Percentiles rank a stretch among this genome's conserved stretches.
Evolutionary conservation across 2,113 vertebrate genomes (phyloP).

Genomic region (Egretta garzetta): DNA sequence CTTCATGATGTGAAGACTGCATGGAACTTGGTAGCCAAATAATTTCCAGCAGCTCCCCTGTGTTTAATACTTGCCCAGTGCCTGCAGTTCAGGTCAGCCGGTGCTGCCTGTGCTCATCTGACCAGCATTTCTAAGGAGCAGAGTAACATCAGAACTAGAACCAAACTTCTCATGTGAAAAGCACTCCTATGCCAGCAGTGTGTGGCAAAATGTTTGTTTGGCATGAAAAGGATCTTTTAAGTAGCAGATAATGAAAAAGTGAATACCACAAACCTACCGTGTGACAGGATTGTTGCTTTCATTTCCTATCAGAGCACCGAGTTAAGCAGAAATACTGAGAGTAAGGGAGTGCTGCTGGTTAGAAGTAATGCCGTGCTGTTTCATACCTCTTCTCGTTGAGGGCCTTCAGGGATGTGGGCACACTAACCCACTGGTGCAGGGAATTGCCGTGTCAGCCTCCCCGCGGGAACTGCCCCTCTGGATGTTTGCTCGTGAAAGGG

Average conservation of each 20-base stretch:
- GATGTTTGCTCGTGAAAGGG: background rate
- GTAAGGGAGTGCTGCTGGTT: background rate
- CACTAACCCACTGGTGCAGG: rapidly evolving
- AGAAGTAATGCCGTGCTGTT: background rate
- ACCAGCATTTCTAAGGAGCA: background rate
- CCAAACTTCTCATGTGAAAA: background rate
- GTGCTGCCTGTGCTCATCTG: background rate
- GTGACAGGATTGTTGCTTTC: background rate
- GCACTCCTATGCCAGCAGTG: background rate
- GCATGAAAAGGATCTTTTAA: background rate
- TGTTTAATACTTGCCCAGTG: background rate
- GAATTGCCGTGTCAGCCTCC: background rate
- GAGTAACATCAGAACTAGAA: background rate
- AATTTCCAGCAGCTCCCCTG: background rate
- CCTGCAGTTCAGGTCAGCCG: background rate
- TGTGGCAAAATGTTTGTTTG: background rate
- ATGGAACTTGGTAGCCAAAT: background rate
- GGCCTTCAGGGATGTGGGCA: background rate
- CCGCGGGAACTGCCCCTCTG: background rate
- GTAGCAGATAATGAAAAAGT: background rate
- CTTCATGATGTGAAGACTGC: background rate
- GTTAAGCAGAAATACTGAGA: background rate
- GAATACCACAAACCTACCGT: background rate
- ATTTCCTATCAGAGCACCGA: rapidly evolving
- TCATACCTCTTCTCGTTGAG: background rate